Conservation (phyloP, 37 sponge, comb jelly and placozoan genomes). For the Agelas oroides region DNA sequence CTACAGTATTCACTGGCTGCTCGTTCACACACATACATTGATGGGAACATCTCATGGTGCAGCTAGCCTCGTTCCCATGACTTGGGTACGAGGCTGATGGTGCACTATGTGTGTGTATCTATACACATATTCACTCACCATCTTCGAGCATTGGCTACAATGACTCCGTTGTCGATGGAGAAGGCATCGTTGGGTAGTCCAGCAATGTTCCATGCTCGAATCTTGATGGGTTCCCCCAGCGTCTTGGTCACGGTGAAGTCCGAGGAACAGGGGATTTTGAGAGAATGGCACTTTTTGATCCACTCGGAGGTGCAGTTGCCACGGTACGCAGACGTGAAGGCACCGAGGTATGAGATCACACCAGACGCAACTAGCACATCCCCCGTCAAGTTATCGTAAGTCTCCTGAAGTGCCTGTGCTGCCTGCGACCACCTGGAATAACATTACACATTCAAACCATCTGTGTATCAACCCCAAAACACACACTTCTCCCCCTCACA, state of each 20-base stretch:
- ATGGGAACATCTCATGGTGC: too few species aligned
- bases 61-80: too few species aligned
- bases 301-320: slow-evolving; percentile 74
- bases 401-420: slow-evolving; percentile 83
- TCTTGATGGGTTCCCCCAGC: slow-evolving; percentile 99
- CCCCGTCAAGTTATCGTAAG: slow-evolving; percentile 95
- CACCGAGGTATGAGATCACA: slow-evolving; percentile 97
- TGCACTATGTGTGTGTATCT: too few species aligned
- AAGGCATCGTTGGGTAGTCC: slow-evolving; percentile 97
- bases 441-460: too few species aligned
- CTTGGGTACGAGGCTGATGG: too few species aligned
- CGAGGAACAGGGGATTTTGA: slow-evolving; percentile 80
- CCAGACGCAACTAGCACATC: slow-evolving; percentile 97
- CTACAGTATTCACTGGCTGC: too few species aligned
- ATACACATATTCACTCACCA: slow-evolving; percentile 72
- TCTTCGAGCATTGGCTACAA: slow-evolving; percentile 95
- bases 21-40: too few species aligned
- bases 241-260: slow-evolving; percentile 93
- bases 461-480: too few species aligned
- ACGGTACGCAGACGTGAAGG: slow-evolving; percentile 93
- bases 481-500: background rate
- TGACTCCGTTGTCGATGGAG: slow-evolving; percentile 98
- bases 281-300: slow-evolving; percentile 80
- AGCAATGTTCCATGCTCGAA: slow-evolving; percentile 98
- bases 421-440: slow-evolving; percentile 85